Base-by-base conservation (phyloP, 2,888 invertebrate genomes). In the Drosophila fulvimacula region DNA sequence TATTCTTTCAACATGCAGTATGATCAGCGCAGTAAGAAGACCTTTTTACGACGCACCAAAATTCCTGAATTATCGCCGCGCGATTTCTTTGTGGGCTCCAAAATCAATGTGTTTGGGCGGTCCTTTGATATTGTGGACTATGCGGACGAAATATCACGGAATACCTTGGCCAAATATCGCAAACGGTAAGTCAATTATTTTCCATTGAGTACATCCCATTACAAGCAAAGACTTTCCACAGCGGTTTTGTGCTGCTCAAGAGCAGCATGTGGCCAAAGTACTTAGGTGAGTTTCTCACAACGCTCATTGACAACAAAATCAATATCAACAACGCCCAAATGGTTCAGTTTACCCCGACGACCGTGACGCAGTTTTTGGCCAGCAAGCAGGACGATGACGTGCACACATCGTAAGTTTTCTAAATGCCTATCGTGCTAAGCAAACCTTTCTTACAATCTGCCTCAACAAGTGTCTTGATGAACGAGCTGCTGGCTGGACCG, bases 201-300 rank as follows among this genome's bases (percentile, higher is more conserved):
- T 6, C 5, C 7, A 19, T 51, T 2, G 5, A 13, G 11, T 10
- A 5, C 1, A 11, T n/a, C 5, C 10, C n/a, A 7, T 34, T 21
- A 17, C 1, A 24, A 27, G 27, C n/a, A 24, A 2, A 36, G 10
- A 3, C 27, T 34, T 63, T 46, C 42, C 19, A 7, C 84, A 96
- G 96, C 82, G 96, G 97, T 2, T 96, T 97, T 92, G 95, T 95
- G 5, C 92, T 98, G 76, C 93, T 98, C 10, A 97, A 97, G 91
- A 96, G 97, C 10, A 93, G 95, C 66, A 94, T 95, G 10, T 93
- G 96, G 24, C 93, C 94, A n/a, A 93, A 94, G 21, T 94, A 95
- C 89, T 93, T 96, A 75, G 97, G 98, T 0, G 95, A 95, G 85
- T 95, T 98, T 61, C 86, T 98, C 0, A 95, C 94, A 56, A 92